phyloP scores from a whole-genome alignment of 53 echinoderm and acorn worm species.

The Antedon mediterranea region DNA sequence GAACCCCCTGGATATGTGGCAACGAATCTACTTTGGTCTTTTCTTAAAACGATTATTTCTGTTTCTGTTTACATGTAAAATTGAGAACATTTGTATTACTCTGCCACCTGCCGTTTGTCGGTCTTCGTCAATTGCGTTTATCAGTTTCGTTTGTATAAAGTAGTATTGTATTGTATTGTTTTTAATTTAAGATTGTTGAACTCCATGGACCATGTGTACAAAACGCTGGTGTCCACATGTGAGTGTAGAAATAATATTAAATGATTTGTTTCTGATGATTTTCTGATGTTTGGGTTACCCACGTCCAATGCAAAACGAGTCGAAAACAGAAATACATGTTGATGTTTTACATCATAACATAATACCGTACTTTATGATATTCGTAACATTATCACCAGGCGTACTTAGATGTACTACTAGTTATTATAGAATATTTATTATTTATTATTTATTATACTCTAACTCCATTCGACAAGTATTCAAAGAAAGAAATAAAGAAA shows the following conservation, averaged over 20 bases:
- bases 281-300: background rate
- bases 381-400: no score
- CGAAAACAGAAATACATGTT: no score
- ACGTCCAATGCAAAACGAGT: no score
- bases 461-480: no score
- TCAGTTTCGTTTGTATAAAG: background rate
- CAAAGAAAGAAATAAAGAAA: no score
- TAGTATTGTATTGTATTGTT: background rate
- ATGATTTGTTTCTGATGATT: no score
- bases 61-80: background rate
- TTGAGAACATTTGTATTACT: background rate
- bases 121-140: background rate
- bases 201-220: background rate
- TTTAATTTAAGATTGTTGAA: background rate
- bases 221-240: background rate
- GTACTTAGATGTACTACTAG: no score
- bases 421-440: no score
- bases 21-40: background rate
- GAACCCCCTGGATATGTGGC: background rate
- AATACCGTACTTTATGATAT: no score
- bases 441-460: no score
- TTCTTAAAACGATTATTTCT: background rate
- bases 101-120: background rate
- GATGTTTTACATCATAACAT: no score
- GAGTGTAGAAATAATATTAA: background rate